phyloP scores from a whole-genome alignment of 2,888 invertebrate species.

The Drosophila kanekoi region DNA sequence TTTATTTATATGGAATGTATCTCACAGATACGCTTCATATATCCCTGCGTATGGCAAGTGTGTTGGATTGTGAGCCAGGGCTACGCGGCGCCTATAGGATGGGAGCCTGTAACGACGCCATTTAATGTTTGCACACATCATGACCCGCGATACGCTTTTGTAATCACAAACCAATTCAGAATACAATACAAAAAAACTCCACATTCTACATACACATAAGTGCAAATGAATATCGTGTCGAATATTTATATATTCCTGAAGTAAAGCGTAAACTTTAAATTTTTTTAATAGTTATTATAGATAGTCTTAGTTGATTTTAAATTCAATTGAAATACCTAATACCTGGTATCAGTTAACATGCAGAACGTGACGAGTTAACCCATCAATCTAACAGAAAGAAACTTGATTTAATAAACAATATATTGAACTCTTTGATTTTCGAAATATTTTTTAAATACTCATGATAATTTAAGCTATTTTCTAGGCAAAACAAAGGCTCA shows the following conservation, averaged over 20 bases:
- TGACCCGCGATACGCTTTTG: conserved; percentile 79
- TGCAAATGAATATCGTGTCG: conserved; percentile 26
- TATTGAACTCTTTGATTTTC: too few relatives aligned
- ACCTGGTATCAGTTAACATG: too few relatives aligned
- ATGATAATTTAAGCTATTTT: too few relatives aligned
- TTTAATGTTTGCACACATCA: conserved; percentile 84
- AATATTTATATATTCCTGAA: background rate
- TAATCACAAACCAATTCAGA: conserved; percentile 82
- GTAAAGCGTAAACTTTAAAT: too few relatives aligned
- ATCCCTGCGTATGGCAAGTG: conserved; percentile 60
- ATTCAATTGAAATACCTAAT: too few relatives aligned
- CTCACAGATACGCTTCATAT: conserved; percentile 80
- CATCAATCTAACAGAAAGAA: too few relatives aligned
- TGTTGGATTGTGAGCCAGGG: conserved; percentile 13
- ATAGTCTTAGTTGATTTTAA: too few relatives aligned
- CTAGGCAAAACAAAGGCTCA: too few relatives aligned
- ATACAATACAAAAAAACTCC: conserved; percentile 49
- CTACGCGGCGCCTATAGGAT: conserved; percentile 3
- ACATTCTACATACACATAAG: conserved; percentile 17
- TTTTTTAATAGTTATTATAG: too few relatives aligned
- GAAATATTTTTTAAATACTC: too few relatives aligned
- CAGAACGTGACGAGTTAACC: too few relatives aligned
- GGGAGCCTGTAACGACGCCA: conserved; percentile 59
- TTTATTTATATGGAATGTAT: conserved; percentile 71
- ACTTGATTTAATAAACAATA: too few relatives aligned